These are phyloP conservation scores for Microdon myrmicae DNA, from an alignment of 2,888 invertebrate species.

Conservation along the genomic window DNA sequence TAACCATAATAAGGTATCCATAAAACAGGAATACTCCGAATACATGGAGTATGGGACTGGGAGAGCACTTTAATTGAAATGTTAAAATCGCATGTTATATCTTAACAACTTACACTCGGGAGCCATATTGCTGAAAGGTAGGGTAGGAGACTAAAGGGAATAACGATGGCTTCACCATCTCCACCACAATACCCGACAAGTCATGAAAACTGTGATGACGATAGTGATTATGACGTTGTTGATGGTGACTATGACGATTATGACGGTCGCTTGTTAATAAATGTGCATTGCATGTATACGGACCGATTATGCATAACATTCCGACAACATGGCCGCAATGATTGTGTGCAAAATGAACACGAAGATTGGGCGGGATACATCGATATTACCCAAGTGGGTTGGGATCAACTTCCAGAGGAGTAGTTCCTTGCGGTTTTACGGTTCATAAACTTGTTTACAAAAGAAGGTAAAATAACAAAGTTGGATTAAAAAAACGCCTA, in stretches of 20 bases:
- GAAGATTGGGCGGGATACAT: slow-evolving; percentile 30
- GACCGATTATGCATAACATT: slow-evolving; percentile 50
- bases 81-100: slow-evolving; percentile 53
- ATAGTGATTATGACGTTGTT: slow-evolving; percentile 1
- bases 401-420: slow-evolving; percentile 9
- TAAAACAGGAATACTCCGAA: slow-evolving; percentile 8
- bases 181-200: background rate
- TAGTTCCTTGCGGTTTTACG: slow-evolving; percentile 42
- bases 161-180: slow-evolving; percentile 4
- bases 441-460: slow-evolving; percentile 46
- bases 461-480: background rate
- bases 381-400: slow-evolving; percentile 33
- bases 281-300: slow-evolving; percentile 50
- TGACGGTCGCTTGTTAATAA: slow-evolving; percentile 50
- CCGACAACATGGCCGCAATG: slow-evolving; percentile 20
- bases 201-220: background rate
- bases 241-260: slow-evolving; percentile 40
- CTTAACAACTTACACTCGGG: slow-evolving; percentile 51
- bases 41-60: background rate
- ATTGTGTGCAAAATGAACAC: slow-evolving; percentile 1
- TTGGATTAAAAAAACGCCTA: background rate
- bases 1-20: slow-evolving; percentile 12
- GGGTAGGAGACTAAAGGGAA: slow-evolving; percentile 6
- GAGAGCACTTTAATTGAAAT: slow-evolving; percentile 47
- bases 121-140: slow-evolving; percentile 9